phyloP scores from a whole-genome alignment of 1,140 invertebrate genomes.

The Lucilia cuprina region DNA sequence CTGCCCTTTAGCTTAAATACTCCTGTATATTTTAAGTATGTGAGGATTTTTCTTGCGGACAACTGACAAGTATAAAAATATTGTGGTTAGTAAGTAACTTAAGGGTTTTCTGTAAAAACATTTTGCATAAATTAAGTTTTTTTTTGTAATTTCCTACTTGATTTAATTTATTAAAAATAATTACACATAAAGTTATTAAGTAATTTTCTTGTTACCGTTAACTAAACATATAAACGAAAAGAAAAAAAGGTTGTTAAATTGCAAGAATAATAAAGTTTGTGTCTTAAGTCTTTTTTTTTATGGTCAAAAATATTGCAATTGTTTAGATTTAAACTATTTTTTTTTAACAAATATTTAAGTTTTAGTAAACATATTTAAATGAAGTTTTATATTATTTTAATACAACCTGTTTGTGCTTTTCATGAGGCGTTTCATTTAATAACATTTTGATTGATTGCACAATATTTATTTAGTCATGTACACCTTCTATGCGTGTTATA shows the following conservation, averaged over 20 bases:
- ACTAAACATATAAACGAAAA: not conserved
- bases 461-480: not conserved
- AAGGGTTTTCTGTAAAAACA: not conserved
- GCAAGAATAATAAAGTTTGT: not conserved
- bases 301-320: not conserved
- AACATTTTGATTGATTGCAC: not conserved
- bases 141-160: not conserved
- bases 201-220: not conserved
- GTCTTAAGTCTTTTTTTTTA: not conserved
- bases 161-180: not conserved
- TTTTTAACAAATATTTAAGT: not conserved
- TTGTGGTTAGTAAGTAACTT: not conserved
- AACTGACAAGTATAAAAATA: not conserved
- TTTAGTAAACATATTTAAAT: too few relatives aligned
- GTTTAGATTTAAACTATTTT: not conserved
- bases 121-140: not conserved
- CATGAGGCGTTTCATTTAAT: not conserved
- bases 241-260: not conserved
- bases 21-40: not conserved
- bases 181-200: not conserved
- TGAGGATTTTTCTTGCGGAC: not conserved
- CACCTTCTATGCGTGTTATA: not conserved
- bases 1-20: not conserved
- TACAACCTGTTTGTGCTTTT: not conserved
- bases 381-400: not conserved